phyloP scores from a whole-genome alignment of 2,797 vertebrate species.

The Poliocrania exsul region DNA sequence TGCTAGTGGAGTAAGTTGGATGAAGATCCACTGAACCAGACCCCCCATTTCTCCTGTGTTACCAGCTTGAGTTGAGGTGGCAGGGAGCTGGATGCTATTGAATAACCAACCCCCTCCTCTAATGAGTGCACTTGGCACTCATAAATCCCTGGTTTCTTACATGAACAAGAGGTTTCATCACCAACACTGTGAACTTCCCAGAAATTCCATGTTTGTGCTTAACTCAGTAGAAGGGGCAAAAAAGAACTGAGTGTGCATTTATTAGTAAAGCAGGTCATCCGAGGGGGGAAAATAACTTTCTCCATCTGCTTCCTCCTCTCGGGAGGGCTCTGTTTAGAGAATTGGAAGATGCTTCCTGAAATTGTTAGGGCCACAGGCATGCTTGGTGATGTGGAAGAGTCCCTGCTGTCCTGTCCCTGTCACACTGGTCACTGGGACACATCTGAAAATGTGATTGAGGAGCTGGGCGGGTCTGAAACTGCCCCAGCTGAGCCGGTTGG shows the following conservation, averaged over 20 bases:
- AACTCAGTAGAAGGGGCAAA: not conserved
- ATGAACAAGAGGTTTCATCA: not conserved
- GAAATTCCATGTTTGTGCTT: not conserved
- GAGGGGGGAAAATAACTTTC: constrained; percentile 54
- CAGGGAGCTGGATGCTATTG: not conserved
- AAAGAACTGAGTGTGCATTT: constrained; percentile 53
- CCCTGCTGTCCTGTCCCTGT: not conserved
- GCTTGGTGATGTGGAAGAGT: not conserved
- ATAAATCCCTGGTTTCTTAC: not conserved
- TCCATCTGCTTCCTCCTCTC: constrained; percentile 62
- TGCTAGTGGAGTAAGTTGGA: not conserved
- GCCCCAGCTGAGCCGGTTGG: accelerated
- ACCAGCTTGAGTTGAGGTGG: not conserved
- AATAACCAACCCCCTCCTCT: not conserved
- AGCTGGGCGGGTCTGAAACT: not conserved
- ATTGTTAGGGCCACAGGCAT: not conserved
- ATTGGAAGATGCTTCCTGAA: constrained; percentile 62
- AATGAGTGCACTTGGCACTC: not conserved
- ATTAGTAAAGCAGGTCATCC: constrained; percentile 32
- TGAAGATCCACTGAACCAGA: not conserved
- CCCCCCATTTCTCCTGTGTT: not conserved
- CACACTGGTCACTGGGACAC: accelerated
- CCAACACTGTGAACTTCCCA: not conserved
- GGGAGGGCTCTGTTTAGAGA: constrained; percentile 9
- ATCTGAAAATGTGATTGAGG: not conserved